Base-by-base conservation (phyloP, 2,888 invertebrate genomes). In the Scaptomyza reducta region DNA sequence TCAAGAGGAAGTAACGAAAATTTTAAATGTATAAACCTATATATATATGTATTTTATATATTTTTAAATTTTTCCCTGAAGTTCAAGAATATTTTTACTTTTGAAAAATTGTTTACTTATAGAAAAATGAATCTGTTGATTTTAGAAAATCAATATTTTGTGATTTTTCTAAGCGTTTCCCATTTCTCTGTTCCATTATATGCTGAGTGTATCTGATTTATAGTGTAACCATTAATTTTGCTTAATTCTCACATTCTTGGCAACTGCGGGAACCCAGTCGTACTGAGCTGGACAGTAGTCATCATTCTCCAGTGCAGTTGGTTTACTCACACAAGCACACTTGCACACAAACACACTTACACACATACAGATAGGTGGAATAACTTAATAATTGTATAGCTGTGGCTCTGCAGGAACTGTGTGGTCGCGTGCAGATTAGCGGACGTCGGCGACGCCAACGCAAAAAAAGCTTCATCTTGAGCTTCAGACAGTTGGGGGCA, bases 381-480 rank as follows among this genome's bases (percentile, higher is more conserved):
- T 60, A 62, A 65, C 70, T 65, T 67, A 63, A 47, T 58, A 61
- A 75, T 33, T 67, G 51, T 56, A 42, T 46, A 40, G 45, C 46
- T 57, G 40, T 51, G 49, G 33, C 44, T 44, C 49, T 60, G 58
- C 45, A 61, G 61, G 64, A 72, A 81, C 76, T 76, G 47, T 76
- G 47, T 49, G 74, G 74, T 87, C 74, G 85, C 86, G 85, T 85
- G 86, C 73, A 75, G 80, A 72, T 86, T 83, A 70, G 67, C 62
- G 58, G 50, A 71, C 70, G 49, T 57, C 42, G 62, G 38, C 45
- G 63, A 62, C 70, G 67, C 77, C 80, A 77, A 79, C 82, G 61
- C 72, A 44, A 41, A 44, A 44, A 41, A 44, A 25, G 49, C 31
- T 49, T 45, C 46, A 14, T 16, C 16, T 60, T 14, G 38, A n/a